phyloP scores from a whole-genome alignment of 2,888 invertebrate genomes.

The Cheilosia grossa region DNA sequence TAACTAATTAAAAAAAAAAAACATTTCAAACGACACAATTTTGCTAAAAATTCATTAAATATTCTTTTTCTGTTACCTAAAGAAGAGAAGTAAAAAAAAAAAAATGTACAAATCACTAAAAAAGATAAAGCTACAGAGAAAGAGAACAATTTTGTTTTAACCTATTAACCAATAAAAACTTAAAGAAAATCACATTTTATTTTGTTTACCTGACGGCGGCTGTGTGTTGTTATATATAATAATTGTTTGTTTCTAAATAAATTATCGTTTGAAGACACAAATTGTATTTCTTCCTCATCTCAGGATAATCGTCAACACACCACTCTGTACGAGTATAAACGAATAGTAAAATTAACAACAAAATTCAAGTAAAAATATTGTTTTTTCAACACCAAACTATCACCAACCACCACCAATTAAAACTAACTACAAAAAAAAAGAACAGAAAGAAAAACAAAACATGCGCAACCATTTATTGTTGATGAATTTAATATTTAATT shows the following conservation, averaged over 20 bases:
- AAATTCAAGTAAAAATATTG: conserved; percentile 23
- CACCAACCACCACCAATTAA: conserved; percentile 57
- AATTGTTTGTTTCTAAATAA: conserved; percentile 22
- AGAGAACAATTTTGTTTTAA: conserved; percentile 52
- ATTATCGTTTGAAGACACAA: conserved; percentile 49
- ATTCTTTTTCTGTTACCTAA: conserved; percentile 33
- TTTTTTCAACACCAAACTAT: conserved; percentile 61
- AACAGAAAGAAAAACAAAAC: conserved; percentile 30
- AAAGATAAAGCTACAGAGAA: conserved; percentile 22
- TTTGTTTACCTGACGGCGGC: conserved; percentile 59
- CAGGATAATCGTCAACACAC: conserved; percentile 55
- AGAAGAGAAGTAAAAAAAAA: conserved; percentile 31
- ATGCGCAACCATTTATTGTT: conserved; percentile 62
- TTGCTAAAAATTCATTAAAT: conserved; percentile 14
- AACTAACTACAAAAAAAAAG: conserved; percentile 46
- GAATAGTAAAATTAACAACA: conserved; percentile 28
- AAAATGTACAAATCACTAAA: conserved; percentile 35
- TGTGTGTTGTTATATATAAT: conserved; percentile 63
- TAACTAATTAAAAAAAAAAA: conserved; percentile 16
- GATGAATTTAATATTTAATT: conserved; percentile 71
- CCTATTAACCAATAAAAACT: conserved; percentile 41
- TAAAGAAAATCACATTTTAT: conserved; percentile 20
- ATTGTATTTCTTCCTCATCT: conserved; percentile 64
- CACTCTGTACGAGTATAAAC: conserved; percentile 40
- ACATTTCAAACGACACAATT: conserved; percentile 26